phyloP scores from a whole-genome alignment of 2,113 vertebrate species.

The Mustela nigripes region DNA sequence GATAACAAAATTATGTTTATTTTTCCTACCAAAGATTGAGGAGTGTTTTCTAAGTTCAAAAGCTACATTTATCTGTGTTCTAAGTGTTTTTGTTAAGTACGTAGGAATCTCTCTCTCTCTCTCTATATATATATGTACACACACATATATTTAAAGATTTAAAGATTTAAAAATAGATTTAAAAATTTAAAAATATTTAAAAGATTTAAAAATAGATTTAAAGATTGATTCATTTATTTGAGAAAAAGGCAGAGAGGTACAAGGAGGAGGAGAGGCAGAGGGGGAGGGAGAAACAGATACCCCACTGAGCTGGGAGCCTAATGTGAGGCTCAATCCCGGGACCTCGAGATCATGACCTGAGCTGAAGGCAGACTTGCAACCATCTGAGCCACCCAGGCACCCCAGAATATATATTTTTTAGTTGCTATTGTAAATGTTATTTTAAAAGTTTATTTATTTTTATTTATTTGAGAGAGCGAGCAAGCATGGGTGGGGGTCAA shows the following conservation, averaged over 20 bases:
- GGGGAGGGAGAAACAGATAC: not conserved
- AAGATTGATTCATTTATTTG: not conserved
- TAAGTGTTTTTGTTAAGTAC: slow-evolving; percentile 2
- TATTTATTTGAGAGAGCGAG: not conserved
- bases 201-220: not conserved
- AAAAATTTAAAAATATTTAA: not conserved
- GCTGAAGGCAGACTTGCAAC: not conserved
- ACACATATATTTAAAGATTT: not conserved
- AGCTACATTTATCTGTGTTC: not conserved
- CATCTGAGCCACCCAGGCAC: not conserved
- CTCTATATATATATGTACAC: too few species aligned
- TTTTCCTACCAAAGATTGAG: not conserved
- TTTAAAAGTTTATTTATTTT: not conserved
- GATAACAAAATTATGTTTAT: slow-evolving; percentile 36
- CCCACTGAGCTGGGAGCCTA: too few species aligned
- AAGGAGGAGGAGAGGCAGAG: not conserved
- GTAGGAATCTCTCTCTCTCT: not conserved
- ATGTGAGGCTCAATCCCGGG: too few species aligned
- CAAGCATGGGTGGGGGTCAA: not conserved
- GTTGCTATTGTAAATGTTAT: not conserved
- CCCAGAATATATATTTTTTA: not conserved
- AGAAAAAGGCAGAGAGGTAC: not conserved
- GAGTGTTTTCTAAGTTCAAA: not conserved
- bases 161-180: not conserved
- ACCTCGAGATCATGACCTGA: not conserved